Conservation (phyloP, 2,113 vertebrate species). For the Boulengeromyrus knoepffleri region DNA sequence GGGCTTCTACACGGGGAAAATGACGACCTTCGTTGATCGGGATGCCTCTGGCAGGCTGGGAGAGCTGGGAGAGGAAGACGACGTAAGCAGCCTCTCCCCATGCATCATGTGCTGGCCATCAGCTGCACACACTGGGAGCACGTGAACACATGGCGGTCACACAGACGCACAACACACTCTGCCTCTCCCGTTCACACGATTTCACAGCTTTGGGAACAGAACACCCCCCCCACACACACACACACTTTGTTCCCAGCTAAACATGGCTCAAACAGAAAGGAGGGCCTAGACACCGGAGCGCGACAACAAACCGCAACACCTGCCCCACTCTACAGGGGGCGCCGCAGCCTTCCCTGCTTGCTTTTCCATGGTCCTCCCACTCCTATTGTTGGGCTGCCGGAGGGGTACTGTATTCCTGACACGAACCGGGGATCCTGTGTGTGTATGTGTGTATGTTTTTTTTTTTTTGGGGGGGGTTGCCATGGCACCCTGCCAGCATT, state of each 20-base stretch:
- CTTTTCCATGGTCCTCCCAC: constrained; percentile 50
- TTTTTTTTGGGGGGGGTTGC: not conserved
- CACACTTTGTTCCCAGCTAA: constrained; percentile 7
- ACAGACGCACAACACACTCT: not conserved
- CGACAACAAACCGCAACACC: constrained; percentile 9
- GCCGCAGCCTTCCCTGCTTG: constrained; percentile 35
- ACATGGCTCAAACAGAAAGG: not conserved
- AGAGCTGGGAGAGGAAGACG: not conserved
- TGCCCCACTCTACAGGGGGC: constrained; percentile 34
- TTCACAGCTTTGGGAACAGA: not conserved
- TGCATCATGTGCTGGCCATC: not conserved
- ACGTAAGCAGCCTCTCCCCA: not conserved
- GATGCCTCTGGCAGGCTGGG: not conserved
- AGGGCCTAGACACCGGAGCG: not conserved
- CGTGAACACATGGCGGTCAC: not conserved
- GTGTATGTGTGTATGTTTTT: not conserved
- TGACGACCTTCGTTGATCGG: not conserved
- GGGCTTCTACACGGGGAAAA: not conserved
- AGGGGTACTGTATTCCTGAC: constrained; percentile 45
- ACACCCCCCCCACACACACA: not conserved
- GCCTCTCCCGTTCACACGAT: not conserved
- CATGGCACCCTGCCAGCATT: not conserved
- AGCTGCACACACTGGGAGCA: not conserved
- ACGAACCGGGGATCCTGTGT: constrained; percentile 30
- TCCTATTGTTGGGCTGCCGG: constrained; percentile 46